Base-by-base conservation (phyloP, 1,140 invertebrate genomes). In the Lasioglossum albipes region DNA sequence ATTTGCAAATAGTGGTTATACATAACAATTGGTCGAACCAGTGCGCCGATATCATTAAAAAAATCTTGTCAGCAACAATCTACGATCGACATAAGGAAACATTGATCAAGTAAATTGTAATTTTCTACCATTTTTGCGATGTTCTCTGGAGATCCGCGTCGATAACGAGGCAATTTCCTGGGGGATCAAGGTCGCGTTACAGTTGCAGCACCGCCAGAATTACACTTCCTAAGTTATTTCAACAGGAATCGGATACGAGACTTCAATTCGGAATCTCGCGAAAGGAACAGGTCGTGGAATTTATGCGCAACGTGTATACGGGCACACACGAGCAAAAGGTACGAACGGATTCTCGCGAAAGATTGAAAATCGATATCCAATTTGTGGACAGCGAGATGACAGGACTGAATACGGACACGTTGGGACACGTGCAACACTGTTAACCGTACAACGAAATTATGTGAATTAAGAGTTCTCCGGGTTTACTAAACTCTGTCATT, bases 331-430 rank as follows among this genome's bases (percentile, higher is more conserved):
- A 13, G 27, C n/a, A 64, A 52, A 65, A n/a, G 61, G 31, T 45
- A 41, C 20, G 9, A 36, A n/a, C n/a, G 18, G 45, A 77, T 70
- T n/a, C 54, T 57, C 3, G 13, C 13, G 9, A 57, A 31, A 31
- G 52, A 76, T 76, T 59, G 36, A 76, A 69, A 76, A 76, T 76
- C 75, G 54, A 76, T 76, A 61, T 67, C 52, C 36, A 69, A 68
- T 69, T 76, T 69, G 36, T 22, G 12, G 27, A n/a, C n/a, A 16
- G 0, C 41, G 41, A 7, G 45, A 41, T n/a, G 65, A 45, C 2
- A 13, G 7, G 20, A 7, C 36, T 12, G 10, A 22, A 64, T 76
- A 45, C 57, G 42, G 45, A 77, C 45, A 7, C 20, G 41, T 2
- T 10, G 41, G 59, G 10, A 27, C n/a, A 62, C 59, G n/a, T 22